Evolutionary conservation across 2,113 vertebrate species (phyloP).

Genomic region (Eolophus roseicapilla): DNA sequence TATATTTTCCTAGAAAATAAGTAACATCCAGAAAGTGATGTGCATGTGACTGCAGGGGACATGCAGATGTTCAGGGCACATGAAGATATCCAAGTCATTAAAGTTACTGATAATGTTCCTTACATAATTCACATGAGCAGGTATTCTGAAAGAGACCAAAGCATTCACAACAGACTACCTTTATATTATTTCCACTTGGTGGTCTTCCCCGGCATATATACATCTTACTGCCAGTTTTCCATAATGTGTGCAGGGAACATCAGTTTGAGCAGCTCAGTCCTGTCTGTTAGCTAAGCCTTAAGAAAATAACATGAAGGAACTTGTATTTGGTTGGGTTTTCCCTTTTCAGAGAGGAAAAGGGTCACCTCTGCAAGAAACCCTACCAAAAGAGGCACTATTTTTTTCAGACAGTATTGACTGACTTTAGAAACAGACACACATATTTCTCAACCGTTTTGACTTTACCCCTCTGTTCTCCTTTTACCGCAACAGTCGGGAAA

Average conservation of each 20-base stretch:
- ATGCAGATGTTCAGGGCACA: not conserved
- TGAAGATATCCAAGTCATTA: accelerated
- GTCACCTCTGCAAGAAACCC: not conserved
- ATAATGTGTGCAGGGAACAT: not conserved
- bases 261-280: not conserved
- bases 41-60: not conserved
- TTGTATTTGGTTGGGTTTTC: not conserved
- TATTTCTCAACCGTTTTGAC: not conserved
- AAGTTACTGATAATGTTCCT: not conserved
- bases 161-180: not conserved
- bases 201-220: not conserved
- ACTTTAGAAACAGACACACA: not conserved
- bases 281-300: not conserved
- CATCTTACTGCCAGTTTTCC: not conserved
- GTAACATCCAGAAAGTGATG: not conserved
- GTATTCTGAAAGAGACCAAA: not conserved
- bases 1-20: not conserved
- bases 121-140: not conserved
- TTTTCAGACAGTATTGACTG: not conserved
- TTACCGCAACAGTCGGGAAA: not conserved
- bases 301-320: not conserved
- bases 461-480: not conserved
- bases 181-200: not conserved
- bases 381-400: not conserved
- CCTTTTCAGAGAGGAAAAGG: not conserved